phyloP scores from a whole-genome alignment of 2,888 invertebrate genomes.

The Copidosoma aretas region DNA sequence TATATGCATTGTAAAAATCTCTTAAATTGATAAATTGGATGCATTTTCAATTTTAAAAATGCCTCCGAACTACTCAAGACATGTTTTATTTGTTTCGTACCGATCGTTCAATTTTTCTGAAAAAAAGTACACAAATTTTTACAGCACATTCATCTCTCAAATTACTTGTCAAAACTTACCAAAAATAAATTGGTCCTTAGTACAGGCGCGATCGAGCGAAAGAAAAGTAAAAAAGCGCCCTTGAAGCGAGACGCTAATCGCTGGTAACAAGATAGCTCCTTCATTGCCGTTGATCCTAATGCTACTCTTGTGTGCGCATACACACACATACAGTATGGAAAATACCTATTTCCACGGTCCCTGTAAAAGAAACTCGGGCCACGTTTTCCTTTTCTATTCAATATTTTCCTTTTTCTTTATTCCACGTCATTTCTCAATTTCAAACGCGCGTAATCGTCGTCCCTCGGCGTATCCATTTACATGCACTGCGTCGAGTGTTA shows the following conservation, averaged over 20 bases:
- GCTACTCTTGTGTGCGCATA: slow-evolving; percentile 7
- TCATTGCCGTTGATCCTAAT: slow-evolving; percentile 8
- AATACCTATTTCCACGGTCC: slow-evolving; percentile 16
- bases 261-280: slow-evolving; percentile 58
- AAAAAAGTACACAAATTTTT: not conserved
- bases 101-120: too few relatives aligned
- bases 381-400: too few relatives aligned
- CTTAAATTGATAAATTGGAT: too few relatives aligned
- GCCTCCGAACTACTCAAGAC: too few relatives aligned
- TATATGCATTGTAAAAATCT: too few relatives aligned
- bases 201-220: slow-evolving; percentile 6
- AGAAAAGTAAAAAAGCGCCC: slow-evolving; percentile 13
- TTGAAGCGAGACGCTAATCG: slow-evolving; percentile 54
- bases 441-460: not conserved
- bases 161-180: slow-evolving; percentile 59
- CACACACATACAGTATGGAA: not conserved
- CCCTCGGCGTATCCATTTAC: slow-evolving; percentile 4
- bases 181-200: slow-evolving; percentile 24
- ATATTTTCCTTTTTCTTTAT: too few relatives aligned
- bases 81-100: too few relatives aligned
- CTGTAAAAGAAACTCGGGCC: not conserved
- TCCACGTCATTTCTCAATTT: slow-evolving; percentile 8
- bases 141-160: slow-evolving; percentile 42
- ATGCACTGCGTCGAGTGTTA: not conserved
- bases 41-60: too few relatives aligned